These are phyloP conservation scores for Lepeophtheirus salmonis DNA, from an alignment of 1,140 invertebrate species.

Conservation along the genomic window DNA sequence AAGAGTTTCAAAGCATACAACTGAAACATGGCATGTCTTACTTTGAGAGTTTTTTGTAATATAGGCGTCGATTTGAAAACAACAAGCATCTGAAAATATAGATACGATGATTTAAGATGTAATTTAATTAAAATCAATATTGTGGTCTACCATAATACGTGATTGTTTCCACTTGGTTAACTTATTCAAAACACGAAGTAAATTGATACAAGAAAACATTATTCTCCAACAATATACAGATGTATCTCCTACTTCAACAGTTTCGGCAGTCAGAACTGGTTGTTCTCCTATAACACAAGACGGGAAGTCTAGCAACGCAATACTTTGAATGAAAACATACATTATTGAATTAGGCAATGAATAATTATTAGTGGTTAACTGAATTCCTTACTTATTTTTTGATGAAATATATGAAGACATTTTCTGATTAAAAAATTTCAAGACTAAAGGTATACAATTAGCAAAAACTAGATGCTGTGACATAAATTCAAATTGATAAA, in stretches of 20 bases:
- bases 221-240: slow-evolving; percentile 88
- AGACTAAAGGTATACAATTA: slow-evolving; percentile 91
- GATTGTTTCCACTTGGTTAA: slow-evolving; percentile 99
- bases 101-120: not conserved
- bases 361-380: not conserved
- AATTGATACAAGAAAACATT: slow-evolving; percentile 93
- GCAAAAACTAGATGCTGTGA: slow-evolving; percentile 97
- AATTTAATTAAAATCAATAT: not conserved
- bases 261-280: slow-evolving; percentile 79
- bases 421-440: slow-evolving; percentile 99
- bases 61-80: slow-evolving; percentile 99
- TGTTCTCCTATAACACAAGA: slow-evolving; percentile 88
- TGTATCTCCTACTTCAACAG: slow-evolving; percentile 69
- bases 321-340: slow-evolving; percentile 34
- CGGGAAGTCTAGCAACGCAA: slow-evolving; percentile 85
- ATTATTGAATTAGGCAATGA: slow-evolving; percentile 16
- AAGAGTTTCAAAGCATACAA: slow-evolving; percentile 90
- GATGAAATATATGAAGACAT: slow-evolving; percentile 85
- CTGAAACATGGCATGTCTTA: slow-evolving; percentile 88
- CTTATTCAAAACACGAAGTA: slow-evolving; percentile 91
- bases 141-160: slow-evolving; percentile 65
- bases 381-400: slow-evolving; percentile 55
- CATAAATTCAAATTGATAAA: slow-evolving; percentile 99
- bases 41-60: slow-evolving; percentile 81
- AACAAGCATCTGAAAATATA: slow-evolving; percentile 62